Evolutionary conservation across 2,888 invertebrate genomes (phyloP).

Genomic region (Eueremaeus valkanovi): DNA sequence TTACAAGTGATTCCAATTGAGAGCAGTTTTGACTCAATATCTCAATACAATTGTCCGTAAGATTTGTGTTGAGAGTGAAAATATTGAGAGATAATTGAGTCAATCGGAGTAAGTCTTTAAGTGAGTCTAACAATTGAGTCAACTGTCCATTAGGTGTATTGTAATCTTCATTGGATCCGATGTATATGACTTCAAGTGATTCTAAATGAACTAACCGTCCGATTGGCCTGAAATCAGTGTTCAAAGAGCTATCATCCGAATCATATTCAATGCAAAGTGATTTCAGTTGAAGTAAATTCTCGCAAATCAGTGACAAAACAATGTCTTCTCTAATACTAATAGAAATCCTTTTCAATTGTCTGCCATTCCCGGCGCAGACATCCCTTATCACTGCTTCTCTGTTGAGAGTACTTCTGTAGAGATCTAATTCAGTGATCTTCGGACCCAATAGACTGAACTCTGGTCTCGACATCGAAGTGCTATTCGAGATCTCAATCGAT

Average conservation of each 20-base stretch:
- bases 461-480: background rate
- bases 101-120: background rate
- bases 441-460: constrained; percentile 8
- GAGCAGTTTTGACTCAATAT: background rate
- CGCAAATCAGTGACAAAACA: constrained; percentile 2
- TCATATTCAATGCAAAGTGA: background rate
- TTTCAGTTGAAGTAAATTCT: background rate
- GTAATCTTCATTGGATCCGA: no score
- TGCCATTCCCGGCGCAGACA: background rate
- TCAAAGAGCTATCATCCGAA: no score
- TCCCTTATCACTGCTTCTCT: background rate
- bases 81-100: no score
- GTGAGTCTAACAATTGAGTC: background rate
- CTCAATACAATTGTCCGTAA: background rate
- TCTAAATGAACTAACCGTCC: background rate
- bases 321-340: background rate
- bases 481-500: background rate
- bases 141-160: no score
- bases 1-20: no score
- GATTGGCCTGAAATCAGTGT: background rate
- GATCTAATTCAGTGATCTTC: background rate
- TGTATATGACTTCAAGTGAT: background rate
- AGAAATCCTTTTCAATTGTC: background rate
- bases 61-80: background rate
- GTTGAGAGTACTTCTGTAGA: background rate